Percentiles rank a stretch among this genome's conserved stretches.
Conservation (phyloP, 2,888 invertebrate species). For the Erebia palarica region DNA sequence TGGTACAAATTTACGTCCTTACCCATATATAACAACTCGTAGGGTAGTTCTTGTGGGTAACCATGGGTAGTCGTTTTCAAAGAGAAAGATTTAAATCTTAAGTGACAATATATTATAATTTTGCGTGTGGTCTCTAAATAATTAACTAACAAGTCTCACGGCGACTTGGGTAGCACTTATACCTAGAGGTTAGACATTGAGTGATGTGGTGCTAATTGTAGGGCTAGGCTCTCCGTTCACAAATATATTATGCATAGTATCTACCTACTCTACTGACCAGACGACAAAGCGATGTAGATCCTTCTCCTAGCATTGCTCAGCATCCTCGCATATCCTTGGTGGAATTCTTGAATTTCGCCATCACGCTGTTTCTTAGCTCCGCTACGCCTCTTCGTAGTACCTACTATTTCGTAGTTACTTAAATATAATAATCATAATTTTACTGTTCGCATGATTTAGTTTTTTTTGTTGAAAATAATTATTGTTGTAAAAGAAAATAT, state of each 20-base stretch:
- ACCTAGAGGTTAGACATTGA: constrained; percentile 49
- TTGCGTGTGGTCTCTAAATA: constrained; percentile 27
- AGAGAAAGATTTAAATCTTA: background rate
- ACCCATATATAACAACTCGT: too few relatives aligned
- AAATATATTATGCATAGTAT: constrained; percentile 34
- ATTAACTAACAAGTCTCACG: constrained; percentile 32
- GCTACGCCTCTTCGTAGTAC: too few relatives aligned
- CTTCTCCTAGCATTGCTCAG: too few relatives aligned
- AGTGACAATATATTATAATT: constrained; percentile 17
- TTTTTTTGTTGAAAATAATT: too few relatives aligned
- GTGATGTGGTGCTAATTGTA: constrained; percentile 52
- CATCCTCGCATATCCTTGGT: too few relatives aligned
- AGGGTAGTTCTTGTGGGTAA: background rate
- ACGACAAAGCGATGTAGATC: constrained; percentile 8
- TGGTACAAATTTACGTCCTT: too few relatives aligned
- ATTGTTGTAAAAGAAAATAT: too few relatives aligned
- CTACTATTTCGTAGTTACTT: too few relatives aligned
- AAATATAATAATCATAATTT: too few relatives aligned
- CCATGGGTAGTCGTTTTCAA: background rate
- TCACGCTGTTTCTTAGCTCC: too few relatives aligned
- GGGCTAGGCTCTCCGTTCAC: constrained; percentile 42
- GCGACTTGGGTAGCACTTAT: constrained; percentile 35
- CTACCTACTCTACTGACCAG: background rate
- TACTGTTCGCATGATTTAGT: too few relatives aligned
- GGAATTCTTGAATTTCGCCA: too few relatives aligned